Evolutionary conservation across 2,113 vertebrate genomes (phyloP).

Genomic region (Sterna hirundo): DNA sequence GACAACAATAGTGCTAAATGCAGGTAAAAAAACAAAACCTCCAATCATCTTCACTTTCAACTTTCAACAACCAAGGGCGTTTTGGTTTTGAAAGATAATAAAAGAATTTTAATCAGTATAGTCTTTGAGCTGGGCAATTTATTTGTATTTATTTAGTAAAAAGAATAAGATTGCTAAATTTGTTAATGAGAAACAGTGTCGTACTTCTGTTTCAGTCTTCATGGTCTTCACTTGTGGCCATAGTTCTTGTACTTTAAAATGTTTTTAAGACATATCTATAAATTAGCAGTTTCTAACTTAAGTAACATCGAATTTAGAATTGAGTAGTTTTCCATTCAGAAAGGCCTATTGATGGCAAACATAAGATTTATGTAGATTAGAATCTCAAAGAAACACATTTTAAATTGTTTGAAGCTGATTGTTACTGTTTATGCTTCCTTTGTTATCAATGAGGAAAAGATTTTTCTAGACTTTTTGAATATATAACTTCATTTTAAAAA

Average conservation of each 20-base stretch:
- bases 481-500: background rate
- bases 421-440: background rate
- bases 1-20: background rate
- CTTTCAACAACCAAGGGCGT: fast-evolving
- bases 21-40: background rate
- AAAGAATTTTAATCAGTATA: background rate
- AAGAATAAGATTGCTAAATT: background rate
- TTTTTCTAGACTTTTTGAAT: background rate
- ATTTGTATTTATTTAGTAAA: background rate
- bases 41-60: fast-evolving
- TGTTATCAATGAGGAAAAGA: background rate
- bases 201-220: background rate
- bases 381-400: background rate
- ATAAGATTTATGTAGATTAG: background rate
- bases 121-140: background rate
- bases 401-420: background rate
- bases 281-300: background rate
- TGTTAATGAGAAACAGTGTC: background rate
- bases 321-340: background rate
- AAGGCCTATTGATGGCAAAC: background rate
- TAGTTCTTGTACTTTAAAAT: background rate
- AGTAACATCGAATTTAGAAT: background rate
- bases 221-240: background rate
- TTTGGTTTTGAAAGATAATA: background rate
- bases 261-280: background rate